A percentile compares a stretch with the other conserved stretches of the same genome.
These are phyloP conservation scores for Kradibia gibbosae DNA, from an alignment of 1,140 invertebrate genomes.

Conservation along the genomic window DNA sequence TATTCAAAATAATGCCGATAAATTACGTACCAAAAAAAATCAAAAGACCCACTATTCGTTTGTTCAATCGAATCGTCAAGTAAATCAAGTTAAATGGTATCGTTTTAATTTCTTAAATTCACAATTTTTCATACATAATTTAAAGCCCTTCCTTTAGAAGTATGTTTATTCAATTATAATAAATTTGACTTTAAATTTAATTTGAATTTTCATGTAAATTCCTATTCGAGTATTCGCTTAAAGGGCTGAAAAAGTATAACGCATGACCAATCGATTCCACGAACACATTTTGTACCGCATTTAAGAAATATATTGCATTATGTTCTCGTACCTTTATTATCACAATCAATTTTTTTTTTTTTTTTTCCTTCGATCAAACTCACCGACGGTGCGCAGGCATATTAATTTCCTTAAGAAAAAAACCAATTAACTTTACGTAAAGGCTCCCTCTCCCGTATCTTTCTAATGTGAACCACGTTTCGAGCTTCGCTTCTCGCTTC, in stretches of 20 bases:
- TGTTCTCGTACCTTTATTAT: neutral
- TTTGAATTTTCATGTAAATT: no score
- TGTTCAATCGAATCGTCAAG: no score
- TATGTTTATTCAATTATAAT: no score
- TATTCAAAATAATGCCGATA: neutral
- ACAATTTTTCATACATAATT: no score
- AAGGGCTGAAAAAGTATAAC: neutral
- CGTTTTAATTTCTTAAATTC: no score
- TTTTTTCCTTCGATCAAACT: neutral
- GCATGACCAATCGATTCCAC: neutral
- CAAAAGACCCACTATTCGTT: no score
- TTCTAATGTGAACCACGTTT: neutral
- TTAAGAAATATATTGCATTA: slow-evolving; percentile 39
- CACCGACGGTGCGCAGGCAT: neutral
- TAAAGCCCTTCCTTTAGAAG: no score
- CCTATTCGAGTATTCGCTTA: neutral
- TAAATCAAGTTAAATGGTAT: no score
- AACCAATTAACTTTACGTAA: slow-evolving; percentile 20
- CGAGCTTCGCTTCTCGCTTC: neutral
- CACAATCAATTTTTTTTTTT: neutral
- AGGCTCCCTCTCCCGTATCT: neutral
- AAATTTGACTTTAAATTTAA: no score
- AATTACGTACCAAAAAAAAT: neutral
- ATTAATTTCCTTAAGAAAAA: slow-evolving; percentile 37
- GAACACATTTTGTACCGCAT: neutral